A percentile compares a stretch with the other conserved stretches of the same genome.
phyloP scores from a whole-genome alignment of 2,888 invertebrate genomes.

The Dermolepida albohirtum region DNA sequence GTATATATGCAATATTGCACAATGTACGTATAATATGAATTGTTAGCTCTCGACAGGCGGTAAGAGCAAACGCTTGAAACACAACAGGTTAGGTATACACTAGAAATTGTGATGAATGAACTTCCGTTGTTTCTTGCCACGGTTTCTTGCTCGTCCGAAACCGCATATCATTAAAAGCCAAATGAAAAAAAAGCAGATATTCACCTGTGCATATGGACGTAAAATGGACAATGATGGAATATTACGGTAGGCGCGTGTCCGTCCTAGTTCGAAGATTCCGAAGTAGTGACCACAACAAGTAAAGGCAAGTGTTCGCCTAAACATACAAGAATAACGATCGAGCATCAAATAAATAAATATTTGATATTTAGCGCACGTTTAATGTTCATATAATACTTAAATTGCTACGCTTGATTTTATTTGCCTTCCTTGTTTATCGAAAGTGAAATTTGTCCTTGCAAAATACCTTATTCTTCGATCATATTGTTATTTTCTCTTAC shows the following conservation, averaged over 20 bases:
- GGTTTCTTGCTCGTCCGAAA: conserved; percentile 57
- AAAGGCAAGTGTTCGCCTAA: too few species aligned
- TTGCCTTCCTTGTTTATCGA: too few species aligned
- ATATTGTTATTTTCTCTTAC: too few species aligned
- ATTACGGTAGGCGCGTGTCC: conserved; percentile 53
- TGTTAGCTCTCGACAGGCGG: too few species aligned
- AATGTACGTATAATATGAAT: neutral
- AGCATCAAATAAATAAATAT: too few species aligned
- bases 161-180: conserved; percentile 52
- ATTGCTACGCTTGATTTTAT: too few species aligned
- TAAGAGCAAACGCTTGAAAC: too few species aligned
- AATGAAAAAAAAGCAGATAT: conserved; percentile 51
- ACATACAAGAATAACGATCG: too few species aligned
- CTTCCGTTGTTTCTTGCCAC: conserved; percentile 56
- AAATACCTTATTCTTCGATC: too few species aligned
- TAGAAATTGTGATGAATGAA: conserved; percentile 59
- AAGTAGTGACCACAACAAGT: conserved; percentile 13
- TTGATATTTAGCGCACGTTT: too few species aligned
- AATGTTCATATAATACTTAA: too few species aligned
- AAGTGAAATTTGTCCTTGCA: too few species aligned
- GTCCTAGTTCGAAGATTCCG: conserved; percentile 48
- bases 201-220: neutral
- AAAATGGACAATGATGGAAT: conserved; percentile 49
- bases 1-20: neutral
- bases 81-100: neutral